These are phyloP conservation scores for Campylomormyrus tamandua DNA, from an alignment of 2,113 vertebrate species.

Conservation along the genomic window DNA sequence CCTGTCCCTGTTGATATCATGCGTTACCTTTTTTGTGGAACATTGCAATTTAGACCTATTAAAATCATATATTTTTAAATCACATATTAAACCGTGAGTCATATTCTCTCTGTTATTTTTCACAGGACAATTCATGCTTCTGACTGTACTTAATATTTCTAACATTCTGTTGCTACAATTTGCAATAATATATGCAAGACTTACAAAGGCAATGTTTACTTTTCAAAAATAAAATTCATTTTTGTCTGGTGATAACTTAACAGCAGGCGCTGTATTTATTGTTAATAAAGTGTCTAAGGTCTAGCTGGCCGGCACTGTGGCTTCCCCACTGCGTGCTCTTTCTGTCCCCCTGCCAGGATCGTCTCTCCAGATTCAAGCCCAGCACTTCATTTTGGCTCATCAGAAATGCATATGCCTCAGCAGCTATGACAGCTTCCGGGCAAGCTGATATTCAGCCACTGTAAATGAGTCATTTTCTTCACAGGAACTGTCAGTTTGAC, in stretches of 20 bases:
- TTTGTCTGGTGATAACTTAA: neutral
- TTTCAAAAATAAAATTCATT: neutral
- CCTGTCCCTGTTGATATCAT: neutral
- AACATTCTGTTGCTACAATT: neutral
- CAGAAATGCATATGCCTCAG: neutral
- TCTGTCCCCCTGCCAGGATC: neutral
- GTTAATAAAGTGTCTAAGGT: neutral
- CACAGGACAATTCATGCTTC: neutral
- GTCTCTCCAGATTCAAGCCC: no score
- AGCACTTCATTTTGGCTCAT: neutral
- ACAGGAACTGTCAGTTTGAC: neutral
- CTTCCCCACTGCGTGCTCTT: neutral
- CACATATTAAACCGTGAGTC: neutral
- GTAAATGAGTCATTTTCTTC: slow-evolving; percentile 1
- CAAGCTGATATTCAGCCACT: neutral
- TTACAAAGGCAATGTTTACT: neutral
- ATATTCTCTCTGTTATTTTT: neutral
- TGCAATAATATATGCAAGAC: neutral
- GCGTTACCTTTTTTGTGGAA: neutral
- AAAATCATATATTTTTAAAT: neutral
- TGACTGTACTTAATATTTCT: neutral
- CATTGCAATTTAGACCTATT: neutral
- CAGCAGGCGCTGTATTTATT: neutral
- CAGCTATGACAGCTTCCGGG: neutral
- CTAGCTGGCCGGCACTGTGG: neutral